Base-by-base conservation (phyloP, 1,140 invertebrate species). In the Cydia fagiglandana region DNA sequence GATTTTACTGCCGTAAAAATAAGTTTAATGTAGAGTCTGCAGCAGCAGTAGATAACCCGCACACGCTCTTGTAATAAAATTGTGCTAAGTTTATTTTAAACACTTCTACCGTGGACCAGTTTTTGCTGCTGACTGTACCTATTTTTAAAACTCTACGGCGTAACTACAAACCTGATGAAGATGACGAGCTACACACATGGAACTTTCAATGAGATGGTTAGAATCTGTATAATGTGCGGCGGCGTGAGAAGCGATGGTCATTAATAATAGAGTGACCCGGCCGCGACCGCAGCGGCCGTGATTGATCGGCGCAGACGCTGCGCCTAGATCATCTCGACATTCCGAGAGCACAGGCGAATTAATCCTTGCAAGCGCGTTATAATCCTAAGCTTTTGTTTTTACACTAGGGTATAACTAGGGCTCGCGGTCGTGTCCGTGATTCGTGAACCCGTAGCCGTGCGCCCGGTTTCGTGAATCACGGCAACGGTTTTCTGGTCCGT, bases 201-300 rank as follows among this genome's bases (percentile, higher is more conserved):
- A 61, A 61, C 17, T 24, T 10, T 10, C 56, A 61, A 61, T 61
- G 20, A 61, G 20, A 61, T 12, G 56, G 56, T 61, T 45, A 38
- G 66, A 70, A 70, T 38, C 66, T 70, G 34, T 70, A 41, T 70
- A 38, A 41, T 70, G 66, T 70, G 66, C 15, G 66, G 30, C 66
- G 66, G 66, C 66, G 66, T 70, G 66, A 70, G 66, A 70, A 70
- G 66, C 66, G 66, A 41, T 53, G 47, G 73, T 73, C 73, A 73
- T 73, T 73, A 73, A 73, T 73, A 73, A 73, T 53, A 53, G 73
- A 53, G 73, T 73, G 73, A 73, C 73, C 73, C 73, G 73, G 47
- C 41, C 47, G 41, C 47, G 73, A 28, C 45, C 73, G 47, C 45
- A 73, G 73, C 47, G 41, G 12, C 73, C 45, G 41, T 73, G 73